Conservation (phyloP, 2,888 invertebrate genomes). For the Limnephilus lunatus region DNA sequence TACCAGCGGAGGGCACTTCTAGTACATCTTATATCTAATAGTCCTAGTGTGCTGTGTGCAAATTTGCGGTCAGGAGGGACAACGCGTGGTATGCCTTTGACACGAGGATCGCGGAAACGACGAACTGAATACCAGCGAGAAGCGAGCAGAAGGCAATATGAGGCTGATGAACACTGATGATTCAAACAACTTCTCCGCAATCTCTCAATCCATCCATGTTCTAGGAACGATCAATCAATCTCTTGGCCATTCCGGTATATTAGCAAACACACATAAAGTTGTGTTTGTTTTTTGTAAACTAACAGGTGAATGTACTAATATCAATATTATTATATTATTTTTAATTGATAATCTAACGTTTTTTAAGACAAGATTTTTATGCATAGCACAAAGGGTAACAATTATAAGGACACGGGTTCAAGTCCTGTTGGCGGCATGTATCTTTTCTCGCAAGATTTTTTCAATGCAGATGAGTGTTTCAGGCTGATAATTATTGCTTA, state of each 20-base stretch:
- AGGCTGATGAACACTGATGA: slow-evolving; percentile 5
- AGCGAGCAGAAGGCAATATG: slow-evolving; percentile 8
- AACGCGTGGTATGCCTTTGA: not conserved
- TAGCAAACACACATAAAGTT: not conserved
- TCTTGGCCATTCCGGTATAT: not conserved
- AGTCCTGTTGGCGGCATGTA: no score
- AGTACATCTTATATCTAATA: not conserved
- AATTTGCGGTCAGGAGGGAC: slow-evolving; percentile 19
- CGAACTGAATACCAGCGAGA: slow-evolving; percentile 6
- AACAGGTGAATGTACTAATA: not conserved
- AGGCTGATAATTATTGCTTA: no score
- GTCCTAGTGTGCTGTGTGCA: not conserved
- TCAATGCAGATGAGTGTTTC: no score
- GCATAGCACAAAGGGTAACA: no score
- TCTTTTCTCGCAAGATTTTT: no score
- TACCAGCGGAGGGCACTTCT: not conserved
- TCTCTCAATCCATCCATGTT: slow-evolving; percentile 4
- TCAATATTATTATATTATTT: no score
- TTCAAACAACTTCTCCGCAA: slow-evolving; percentile 11
- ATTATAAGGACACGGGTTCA: no score
- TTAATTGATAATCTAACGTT: no score
- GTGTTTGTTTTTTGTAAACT: not conserved
- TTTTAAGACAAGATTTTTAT: no score
- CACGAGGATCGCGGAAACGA: slow-evolving; percentile 38
- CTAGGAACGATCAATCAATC: not conserved